A percentile compares a stretch with the other conserved stretches of the same genome.
These are phyloP conservation scores for Cynaeus angustus DNA, from an alignment of 2,888 invertebrate species.

Conservation along the genomic window DNA sequence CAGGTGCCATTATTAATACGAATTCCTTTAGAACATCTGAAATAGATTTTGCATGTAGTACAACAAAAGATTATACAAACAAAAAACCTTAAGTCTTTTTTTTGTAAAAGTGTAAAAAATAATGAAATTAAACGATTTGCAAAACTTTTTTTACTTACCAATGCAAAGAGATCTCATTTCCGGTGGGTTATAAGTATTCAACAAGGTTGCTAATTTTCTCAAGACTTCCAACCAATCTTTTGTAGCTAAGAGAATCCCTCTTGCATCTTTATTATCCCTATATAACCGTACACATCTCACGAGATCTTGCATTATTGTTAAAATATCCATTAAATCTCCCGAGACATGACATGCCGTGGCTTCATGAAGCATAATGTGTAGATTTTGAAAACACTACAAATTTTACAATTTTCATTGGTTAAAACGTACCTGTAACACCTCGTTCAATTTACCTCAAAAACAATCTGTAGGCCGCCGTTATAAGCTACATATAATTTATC, in stretches of 20 bases:
- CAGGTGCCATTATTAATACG: slow-evolving; percentile 84
- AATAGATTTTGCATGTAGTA: slow-evolving; percentile 40
- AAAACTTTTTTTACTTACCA: no score
- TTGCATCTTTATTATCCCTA: slow-evolving; percentile 79
- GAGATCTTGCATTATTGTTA: slow-evolving; percentile 84
- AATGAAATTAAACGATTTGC: no score
- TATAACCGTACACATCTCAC: slow-evolving; percentile 82
- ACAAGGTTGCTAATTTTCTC: slow-evolving; percentile 88
- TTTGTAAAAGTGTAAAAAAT: no score
- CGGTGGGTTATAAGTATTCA: slow-evolving; percentile 91
- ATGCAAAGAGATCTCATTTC: slow-evolving; percentile 87
- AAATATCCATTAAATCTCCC: slow-evolving; percentile 87
- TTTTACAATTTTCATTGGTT: not conserved
- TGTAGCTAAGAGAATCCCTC: slow-evolving; percentile 79
- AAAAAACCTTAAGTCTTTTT: no score
- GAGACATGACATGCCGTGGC: slow-evolving; percentile 92
- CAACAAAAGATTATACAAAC: no score
- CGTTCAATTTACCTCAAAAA: slow-evolving; percentile 82
- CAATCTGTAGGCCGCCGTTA: slow-evolving; percentile 88
- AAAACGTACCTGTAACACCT: not conserved
- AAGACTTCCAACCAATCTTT: slow-evolving; percentile 93
- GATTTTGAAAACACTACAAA: slow-evolving; percentile 86
- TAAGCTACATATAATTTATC: slow-evolving; percentile 93
- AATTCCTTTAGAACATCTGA: slow-evolving; percentile 85
- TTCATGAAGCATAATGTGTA: slow-evolving; percentile 95